These are phyloP conservation scores for Amphimedon queenslandica DNA, from an alignment of 37 sponge, comb jelly and placozoan species.

Conservation along the genomic window DNA sequence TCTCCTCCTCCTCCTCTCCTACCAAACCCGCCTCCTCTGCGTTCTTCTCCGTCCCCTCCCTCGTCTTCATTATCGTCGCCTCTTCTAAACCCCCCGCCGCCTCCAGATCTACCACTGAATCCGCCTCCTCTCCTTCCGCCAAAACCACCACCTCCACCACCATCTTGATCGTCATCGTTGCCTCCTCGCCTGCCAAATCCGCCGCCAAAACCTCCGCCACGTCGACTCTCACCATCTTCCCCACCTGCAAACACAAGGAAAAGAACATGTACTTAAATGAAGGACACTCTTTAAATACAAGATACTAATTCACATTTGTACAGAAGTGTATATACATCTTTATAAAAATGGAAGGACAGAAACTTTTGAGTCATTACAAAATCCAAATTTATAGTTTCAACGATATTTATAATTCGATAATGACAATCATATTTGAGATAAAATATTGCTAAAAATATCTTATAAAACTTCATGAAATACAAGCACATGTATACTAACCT, in stretches of 20 bases:
- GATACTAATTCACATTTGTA: no score
- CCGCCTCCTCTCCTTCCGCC: slow-evolving; percentile 14
- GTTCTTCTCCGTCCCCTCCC: no score
- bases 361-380: no score
- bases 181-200: slow-evolving; percentile 5
- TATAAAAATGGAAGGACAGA: no score
- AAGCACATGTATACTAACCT: neutral
- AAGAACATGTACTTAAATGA: no score
- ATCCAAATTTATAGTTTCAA: no score
- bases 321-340: no score
- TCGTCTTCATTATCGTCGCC: neutral
- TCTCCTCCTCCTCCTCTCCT: slow-evolving; percentile 10
- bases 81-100: slow-evolving; percentile 4
- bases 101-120: slow-evolving; percentile 7
- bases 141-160: neutral
- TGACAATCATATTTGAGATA: no score
- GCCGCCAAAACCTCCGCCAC: neutral
- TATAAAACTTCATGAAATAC: neutral
- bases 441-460: no score
- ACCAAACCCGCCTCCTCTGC: neutral
- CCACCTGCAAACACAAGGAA: neutral
- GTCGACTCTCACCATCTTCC: neutral
- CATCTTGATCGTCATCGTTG: neutral
- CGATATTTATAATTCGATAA: no score
- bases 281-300: no score